Percentiles rank a stretch among this genome's conserved stretches.
Evolutionary conservation across 1,140 invertebrate species (phyloP).

Genomic region (Scaptomyza montana): DNA sequence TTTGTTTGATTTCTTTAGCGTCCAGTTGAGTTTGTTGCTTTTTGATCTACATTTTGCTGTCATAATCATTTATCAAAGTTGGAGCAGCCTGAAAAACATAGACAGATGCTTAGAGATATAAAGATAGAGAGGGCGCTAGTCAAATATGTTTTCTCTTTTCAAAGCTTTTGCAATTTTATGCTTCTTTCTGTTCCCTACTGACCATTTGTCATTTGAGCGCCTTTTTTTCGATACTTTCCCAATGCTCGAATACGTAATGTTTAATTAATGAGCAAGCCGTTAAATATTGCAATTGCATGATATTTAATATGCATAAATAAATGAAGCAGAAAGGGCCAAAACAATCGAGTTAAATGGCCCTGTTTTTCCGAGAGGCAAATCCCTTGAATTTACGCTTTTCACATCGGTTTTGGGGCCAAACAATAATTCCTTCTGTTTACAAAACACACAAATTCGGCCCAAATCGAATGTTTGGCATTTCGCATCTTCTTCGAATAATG

Average conservation of each 20-base stretch:
- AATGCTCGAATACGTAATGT: conserved; percentile 62
- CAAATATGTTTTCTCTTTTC: conserved; percentile 61
- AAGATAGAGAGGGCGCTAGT: conserved; percentile 7
- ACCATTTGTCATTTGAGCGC: conserved; percentile 44
- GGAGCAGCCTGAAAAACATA: neutral
- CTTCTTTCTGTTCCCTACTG: neutral
- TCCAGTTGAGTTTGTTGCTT: no score
- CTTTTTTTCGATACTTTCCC: conserved; percentile 29
- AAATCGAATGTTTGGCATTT: no score
- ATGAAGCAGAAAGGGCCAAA: neutral
- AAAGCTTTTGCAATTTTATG: conserved; percentile 20
- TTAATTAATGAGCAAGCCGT: conserved; percentile 71
- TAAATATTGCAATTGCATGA: conserved; percentile 57
- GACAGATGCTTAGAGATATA: neutral
- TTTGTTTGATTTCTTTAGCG: no score
- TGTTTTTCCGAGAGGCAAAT: no score
- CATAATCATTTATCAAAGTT: no score
- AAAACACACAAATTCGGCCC: no score
- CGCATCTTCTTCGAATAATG: no score
- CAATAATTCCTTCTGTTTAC: no score
- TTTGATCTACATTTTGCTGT: no score
- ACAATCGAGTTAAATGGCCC: no score
- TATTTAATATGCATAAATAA: conserved; percentile 38
- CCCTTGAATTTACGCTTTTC: no score
- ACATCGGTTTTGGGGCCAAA: no score